These are phyloP conservation scores for Gallinago paraguaiae DNA, from an alignment of 2,113 vertebrate genomes.

Conservation along the genomic window DNA sequence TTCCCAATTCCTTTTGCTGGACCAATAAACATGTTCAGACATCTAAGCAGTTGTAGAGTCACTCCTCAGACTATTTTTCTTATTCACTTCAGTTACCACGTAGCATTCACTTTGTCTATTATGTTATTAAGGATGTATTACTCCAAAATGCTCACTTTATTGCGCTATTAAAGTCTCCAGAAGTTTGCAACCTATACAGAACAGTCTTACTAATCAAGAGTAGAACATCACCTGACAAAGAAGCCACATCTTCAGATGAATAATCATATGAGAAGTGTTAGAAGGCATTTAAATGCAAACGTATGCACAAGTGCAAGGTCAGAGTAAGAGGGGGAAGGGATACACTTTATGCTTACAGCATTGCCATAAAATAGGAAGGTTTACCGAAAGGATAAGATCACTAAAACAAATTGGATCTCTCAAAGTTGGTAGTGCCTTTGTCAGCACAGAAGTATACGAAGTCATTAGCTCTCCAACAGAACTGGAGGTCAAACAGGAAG, in stretches of 20 bases:
- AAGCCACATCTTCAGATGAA: accelerated
- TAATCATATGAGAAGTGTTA: not conserved
- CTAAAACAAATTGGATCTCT: not conserved
- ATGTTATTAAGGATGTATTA: not conserved
- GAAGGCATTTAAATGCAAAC: not conserved
- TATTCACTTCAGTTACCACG: not conserved
- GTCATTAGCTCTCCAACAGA: not conserved
- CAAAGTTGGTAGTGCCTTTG: not conserved
- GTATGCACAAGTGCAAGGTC: not conserved
- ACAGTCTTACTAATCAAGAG: not conserved
- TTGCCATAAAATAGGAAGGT: not conserved
- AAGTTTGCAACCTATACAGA: not conserved
- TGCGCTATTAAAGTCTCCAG: not conserved
- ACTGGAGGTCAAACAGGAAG: not conserved
- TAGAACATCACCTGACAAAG: not conserved
- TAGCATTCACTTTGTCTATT: not conserved
- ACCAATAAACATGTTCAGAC: not conserved
- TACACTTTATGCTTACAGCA: not conserved
- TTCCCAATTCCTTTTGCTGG: not conserved
- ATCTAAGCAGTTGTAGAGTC: not conserved
- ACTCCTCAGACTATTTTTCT: not conserved
- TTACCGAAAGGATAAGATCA: not conserved
- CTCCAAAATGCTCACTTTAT: not conserved
- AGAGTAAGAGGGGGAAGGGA: not conserved
- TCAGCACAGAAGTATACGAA: not conserved